A percentile compares a stretch with the other conserved stretches of the same genome.
These are phyloP conservation scores for Oenanthe melanoleuca DNA, from an alignment of 2,113 vertebrate species.

Conservation along the genomic window DNA sequence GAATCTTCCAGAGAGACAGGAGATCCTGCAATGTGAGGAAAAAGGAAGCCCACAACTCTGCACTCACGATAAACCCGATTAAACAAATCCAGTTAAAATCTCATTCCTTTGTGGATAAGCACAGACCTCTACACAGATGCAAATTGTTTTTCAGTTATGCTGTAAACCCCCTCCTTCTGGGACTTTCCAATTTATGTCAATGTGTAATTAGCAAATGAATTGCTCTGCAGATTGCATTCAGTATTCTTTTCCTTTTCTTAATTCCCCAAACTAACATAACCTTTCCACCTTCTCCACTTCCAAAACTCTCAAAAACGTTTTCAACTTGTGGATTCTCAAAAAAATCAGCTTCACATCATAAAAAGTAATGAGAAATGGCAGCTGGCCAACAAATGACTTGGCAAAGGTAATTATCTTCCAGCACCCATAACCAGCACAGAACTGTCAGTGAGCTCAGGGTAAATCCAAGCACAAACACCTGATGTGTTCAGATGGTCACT, in stretches of 20 bases:
- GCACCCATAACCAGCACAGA: not conserved
- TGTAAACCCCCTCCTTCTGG: slow-evolving; percentile 48
- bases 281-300: not conserved
- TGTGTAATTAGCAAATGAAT: slow-evolving; percentile 66
- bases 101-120: slow-evolving; percentile 59
- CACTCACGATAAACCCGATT: slow-evolving; percentile 17
- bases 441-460: rapidly evolving
- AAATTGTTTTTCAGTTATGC: slow-evolving; percentile 54
- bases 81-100: slow-evolving; percentile 61
- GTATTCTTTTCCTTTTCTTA: not conserved
- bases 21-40: not conserved
- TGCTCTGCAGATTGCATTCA: slow-evolving; percentile 26
- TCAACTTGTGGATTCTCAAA: not conserved
- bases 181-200: slow-evolving; percentile 52
- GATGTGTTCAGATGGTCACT: not conserved
- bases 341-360: not conserved
- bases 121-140: slow-evolving; percentile 54
- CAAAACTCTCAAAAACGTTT: not conserved
- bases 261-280: not conserved
- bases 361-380: not conserved
- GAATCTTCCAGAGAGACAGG: slow-evolving; percentile 46
- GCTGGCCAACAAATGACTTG: not conserved
- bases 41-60: not conserved
- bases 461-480: not conserved
- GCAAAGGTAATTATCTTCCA: not conserved